Base-by-base conservation (phyloP, 30 jellyfish, hydroid and myxozoan species). In the Hydra vulgaris region DNA sequence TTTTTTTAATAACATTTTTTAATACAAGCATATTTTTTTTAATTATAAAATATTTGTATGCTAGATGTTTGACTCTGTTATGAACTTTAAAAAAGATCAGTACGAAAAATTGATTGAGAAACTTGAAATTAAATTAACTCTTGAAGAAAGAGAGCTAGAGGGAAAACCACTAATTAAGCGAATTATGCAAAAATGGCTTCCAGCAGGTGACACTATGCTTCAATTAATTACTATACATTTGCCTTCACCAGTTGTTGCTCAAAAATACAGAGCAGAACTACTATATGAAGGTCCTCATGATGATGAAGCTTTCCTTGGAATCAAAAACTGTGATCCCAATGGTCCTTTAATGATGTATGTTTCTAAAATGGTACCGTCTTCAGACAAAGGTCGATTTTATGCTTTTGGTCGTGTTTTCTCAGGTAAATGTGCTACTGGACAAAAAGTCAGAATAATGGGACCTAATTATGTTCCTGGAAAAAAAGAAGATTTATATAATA, bases 381-480 rank as follows among this genome's bases (percentile, higher is more conserved):
- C 99, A 12, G 99, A 95, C 82, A 95, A 90, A 81, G 99, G 99
- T 7, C 87, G 99, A 0, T 95, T 95, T 89, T 95, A 79, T 86
- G 99, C 99, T 54, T 95, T 95, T 84, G 99, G 99, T 0, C 97
- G 99, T 81, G 97, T 95, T 27, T 95, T 95, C 92, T 95, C 99
- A 74, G 99, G 99, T 20, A 85, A 86, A 73, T 94, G 89, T 85
- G 95, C 95, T 15, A 89, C 99, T 73, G 99, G 99, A 23, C 84
- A 54, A 79, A 95, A 95, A 77, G 97, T 89, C 53, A 78, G 97
- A 23, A 95, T 95, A 76, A 88, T 95, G 97, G 99, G 99, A 19
- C 99, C 99, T 0, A 95, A 95, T 66, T 95, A 66, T 72, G 87
- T 66, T 16, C 99, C 96, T 23, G 99, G 99, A 17, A 89, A 89